Percentiles rank a stretch among this genome's conserved stretches.
phyloP scores from a whole-genome alignment of 1,140 invertebrate genomes.

The Hycleus phaleratus region DNA sequence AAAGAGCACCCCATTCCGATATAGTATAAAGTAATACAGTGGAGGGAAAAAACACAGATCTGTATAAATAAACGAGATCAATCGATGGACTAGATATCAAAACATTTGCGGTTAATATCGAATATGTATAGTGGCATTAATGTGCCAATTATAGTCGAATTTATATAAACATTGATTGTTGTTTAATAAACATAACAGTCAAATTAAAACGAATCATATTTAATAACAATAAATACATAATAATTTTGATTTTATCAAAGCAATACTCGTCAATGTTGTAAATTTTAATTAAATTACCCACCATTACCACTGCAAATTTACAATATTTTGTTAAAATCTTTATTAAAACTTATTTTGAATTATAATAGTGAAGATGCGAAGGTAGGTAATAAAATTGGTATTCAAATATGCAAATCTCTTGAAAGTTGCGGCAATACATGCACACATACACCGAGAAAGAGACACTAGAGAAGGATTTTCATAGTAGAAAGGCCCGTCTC shows the following conservation, averaged over 20 bases:
- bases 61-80: background rate
- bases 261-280: too few species aligned
- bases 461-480: conserved; percentile 20
- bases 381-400: conserved; percentile 31
- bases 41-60: too few species aligned
- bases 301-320: too few species aligned
- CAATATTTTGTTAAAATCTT: conserved; percentile 2
- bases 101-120: conserved; percentile 9
- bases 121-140: too few species aligned
- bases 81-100: conserved; percentile 26
- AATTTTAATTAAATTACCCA: too few species aligned
- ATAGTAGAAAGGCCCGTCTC: conserved; percentile 26
- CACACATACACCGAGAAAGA: background rate
- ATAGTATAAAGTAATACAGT: conserved; percentile 20
- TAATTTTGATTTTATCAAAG: too few species aligned
- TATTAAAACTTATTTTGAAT: conserved; percentile 13
- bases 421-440: conserved; percentile 10
- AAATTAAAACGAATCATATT: too few species aligned
- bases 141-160: too few species aligned
- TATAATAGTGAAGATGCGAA: conserved; percentile 9
- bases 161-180: too few species aligned
- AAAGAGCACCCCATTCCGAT: conserved; percentile 25
- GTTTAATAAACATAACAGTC: too few species aligned
- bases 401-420: conserved; percentile 36
- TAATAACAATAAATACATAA: too few species aligned